Evolutionary conservation across 2,797 vertebrate species (phyloP), one percentile per base, ranked within the genome.

Genomic region (Urophycis tenuis): DNA sequence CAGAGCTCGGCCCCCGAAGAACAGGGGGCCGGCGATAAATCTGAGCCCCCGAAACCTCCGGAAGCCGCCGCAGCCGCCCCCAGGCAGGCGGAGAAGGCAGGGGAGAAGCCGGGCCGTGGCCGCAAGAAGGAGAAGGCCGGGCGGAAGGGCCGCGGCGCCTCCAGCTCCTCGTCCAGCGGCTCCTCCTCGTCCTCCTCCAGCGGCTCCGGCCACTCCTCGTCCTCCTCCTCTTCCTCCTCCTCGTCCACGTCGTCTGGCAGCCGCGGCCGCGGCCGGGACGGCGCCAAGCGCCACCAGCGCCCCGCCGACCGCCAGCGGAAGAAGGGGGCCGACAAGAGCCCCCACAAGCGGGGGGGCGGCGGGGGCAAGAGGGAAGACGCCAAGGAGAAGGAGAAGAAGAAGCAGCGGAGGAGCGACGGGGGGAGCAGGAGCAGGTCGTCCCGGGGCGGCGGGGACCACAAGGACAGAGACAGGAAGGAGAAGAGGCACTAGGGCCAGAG

Each of bases 391-490:
- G 94, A 91, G 78, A 94, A 95, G 83, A 94, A 89, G 89, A 93
- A 91, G 84, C 90, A 93, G 94, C 92, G 95, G 93, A 90, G 84
- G 81, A 90, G 81, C 41, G 91, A 89, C 83, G 84, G 95, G 93
- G 93, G 95, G 92, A 90, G 93, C 85, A 94, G 94, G 89, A 67
- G 60, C 14, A 94, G 95, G 90, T 93, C 95, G 10, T 95, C 96
- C 73, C 94, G 95, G 77, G 93, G 92, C 81, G 95, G 97, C 89
- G 95, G 96, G 93, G 97, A 98, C 85, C 96, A 95, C 89, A 98
- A 98, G 94, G 95, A 96, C 91, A 90, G 89, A 88, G 97, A 98
- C 91, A 95, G 96, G 88, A 98, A 98, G 91, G 96, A 98, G 90
- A 98, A 97, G 90, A 95, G 97, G 91, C 96, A 94, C 91, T 99